phyloP scores from a whole-genome alignment of 2,888 invertebrate genomes.

The Catocala nupta region DNA sequence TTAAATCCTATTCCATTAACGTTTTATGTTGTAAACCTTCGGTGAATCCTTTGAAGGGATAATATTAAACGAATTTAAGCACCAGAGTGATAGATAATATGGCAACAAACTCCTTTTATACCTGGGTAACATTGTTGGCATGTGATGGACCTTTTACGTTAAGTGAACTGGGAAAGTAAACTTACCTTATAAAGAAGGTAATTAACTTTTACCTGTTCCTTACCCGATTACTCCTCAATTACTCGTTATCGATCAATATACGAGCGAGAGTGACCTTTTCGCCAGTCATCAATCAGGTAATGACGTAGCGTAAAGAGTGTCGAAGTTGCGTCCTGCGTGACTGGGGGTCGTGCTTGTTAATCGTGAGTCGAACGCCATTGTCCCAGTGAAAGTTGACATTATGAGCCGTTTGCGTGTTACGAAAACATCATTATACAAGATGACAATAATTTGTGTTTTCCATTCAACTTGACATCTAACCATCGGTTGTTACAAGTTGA shows the following conservation, averaged over 20 bases:
- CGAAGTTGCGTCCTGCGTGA: slow-evolving; percentile 68
- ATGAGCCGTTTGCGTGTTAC: slow-evolving; percentile 79
- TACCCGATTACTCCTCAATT: slow-evolving; percentile 10
- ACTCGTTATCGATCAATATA: slow-evolving; percentile 9
- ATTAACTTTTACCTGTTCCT: slow-evolving; percentile 25
- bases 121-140: not conserved
- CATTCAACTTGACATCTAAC: slow-evolving; percentile 34
- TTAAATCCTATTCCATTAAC: slow-evolving; percentile 36
- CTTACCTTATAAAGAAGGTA: slow-evolving; percentile 22
- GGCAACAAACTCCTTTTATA: slow-evolving; percentile 6
- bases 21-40: slow-evolving; percentile 32
- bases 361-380: slow-evolving; percentile 70
- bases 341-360: slow-evolving; percentile 68
- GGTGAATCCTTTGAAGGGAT: slow-evolving; percentile 27
- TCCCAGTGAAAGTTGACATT: slow-evolving; percentile 81
- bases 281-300: slow-evolving; percentile 65
- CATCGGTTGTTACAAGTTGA: slow-evolving; percentile 22
- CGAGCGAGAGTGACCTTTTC: slow-evolving; percentile 59
- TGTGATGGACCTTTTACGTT: not conserved
- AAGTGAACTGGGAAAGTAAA: slow-evolving; percentile 23
- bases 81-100: not conserved
- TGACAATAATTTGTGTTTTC: slow-evolving; percentile 48
- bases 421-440: slow-evolving; percentile 59
- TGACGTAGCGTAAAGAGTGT: slow-evolving; percentile 50
- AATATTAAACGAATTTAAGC: slow-evolving; percentile 15